Evolutionary conservation across 2,113 vertebrate genomes (phyloP).

Genomic region (Phylloscopus whistleri): DNA sequence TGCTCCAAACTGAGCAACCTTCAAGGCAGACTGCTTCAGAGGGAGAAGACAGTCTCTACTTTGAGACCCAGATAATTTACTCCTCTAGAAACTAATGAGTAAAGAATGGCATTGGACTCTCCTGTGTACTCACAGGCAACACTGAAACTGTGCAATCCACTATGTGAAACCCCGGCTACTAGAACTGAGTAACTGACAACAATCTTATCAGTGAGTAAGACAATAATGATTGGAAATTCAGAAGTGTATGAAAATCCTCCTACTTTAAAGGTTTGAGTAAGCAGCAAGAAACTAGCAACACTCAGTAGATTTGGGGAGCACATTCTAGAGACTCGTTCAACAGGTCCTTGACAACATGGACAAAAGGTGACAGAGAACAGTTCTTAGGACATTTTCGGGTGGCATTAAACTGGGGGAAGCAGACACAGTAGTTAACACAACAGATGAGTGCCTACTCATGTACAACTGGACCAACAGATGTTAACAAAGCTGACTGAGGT

Average conservation of each 20-base stretch:
- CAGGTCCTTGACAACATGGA: fast-evolving
- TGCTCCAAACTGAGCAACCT: neutral
- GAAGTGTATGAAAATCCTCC: neutral
- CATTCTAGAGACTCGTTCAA: neutral
- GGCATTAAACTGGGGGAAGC: neutral
- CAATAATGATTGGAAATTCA: neutral
- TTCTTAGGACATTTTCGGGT: neutral
- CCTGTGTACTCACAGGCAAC: neutral
- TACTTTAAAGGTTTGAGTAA: neutral
- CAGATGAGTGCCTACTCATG: neutral
- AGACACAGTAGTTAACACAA: neutral
- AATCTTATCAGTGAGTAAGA: neutral
- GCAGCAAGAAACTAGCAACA: neutral
- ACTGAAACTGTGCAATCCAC: neutral
- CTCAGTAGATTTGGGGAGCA: neutral
- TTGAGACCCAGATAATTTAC: neutral
- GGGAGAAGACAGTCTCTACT: neutral
- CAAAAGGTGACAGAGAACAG: neutral
- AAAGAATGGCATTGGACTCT: neutral
- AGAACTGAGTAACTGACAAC: neutral
- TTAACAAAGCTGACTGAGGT: neutral
- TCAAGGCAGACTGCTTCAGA: neutral
- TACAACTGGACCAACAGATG: neutral
- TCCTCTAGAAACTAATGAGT: neutral
- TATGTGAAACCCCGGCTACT: neutral